Percentiles rank a stretch among this genome's conserved stretches.
These are phyloP conservation scores for Ranitomeya imitator DNA, from an alignment of 2,113 vertebrate species.

Conservation along the genomic window DNA sequence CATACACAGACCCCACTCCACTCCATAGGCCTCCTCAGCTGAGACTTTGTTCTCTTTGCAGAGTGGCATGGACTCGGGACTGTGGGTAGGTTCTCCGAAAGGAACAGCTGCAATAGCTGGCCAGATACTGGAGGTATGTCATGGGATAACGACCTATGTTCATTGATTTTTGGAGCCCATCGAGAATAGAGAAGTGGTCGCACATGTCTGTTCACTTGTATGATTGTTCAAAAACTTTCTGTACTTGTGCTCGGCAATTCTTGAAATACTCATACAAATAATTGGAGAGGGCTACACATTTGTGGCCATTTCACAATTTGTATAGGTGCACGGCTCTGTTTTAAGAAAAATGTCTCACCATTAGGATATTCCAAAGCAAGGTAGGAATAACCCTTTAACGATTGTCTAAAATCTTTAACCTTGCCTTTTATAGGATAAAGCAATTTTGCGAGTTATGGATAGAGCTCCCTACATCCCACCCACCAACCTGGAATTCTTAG, in stretches of 20 bases:
- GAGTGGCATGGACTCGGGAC: background rate
- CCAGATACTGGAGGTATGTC: constrained; percentile 62
- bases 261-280: too few relatives aligned
- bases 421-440: constrained; percentile 72
- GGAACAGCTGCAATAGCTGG: background rate
- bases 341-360: too few relatives aligned
- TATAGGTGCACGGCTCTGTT: too few relatives aligned
- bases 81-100: constrained; percentile 34
- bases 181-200: too few relatives aligned
- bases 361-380: too few relatives aligned
- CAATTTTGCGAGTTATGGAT: constrained; percentile 79
- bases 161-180: too few relatives aligned
- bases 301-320: too few relatives aligned
- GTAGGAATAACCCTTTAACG: too few relatives aligned
- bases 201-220: too few relatives aligned
- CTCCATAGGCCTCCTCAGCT: background rate
- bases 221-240: too few relatives aligned
- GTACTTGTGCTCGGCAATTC: too few relatives aligned
- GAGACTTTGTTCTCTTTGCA: constrained; percentile 42
- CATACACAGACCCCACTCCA: background rate
- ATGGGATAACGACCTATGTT: background rate
- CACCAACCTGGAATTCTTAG: constrained; percentile 64
- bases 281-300: too few relatives aligned
- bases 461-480: constrained; percentile 64
- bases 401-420: background rate